These are phyloP conservation scores for Drosophila watanabei DNA, from an alignment of 1,140 invertebrate species.

Conservation along the genomic window DNA sequence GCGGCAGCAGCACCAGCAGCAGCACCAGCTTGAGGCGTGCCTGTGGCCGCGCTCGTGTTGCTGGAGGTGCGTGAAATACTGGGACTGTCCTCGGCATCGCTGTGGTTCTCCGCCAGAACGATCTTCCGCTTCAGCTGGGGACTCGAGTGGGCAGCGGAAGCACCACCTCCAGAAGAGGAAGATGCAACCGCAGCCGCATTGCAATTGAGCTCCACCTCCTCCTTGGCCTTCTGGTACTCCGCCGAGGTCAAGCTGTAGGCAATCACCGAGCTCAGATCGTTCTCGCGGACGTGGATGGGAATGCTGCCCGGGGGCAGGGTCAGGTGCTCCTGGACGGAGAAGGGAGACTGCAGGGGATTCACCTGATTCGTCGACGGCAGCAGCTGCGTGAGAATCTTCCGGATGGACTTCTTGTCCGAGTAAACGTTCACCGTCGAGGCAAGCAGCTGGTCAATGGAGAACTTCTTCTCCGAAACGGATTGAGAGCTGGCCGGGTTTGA, in stretches of 20 bases:
- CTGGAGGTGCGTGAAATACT: constrained; percentile 39
- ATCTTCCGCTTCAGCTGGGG: constrained; percentile 66
- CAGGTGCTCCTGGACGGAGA: constrained; percentile 89
- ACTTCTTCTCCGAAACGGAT: constrained; percentile 54
- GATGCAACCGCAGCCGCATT: constrained; percentile 6
- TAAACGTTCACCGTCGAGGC: constrained; percentile 57
- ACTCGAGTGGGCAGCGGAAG: constrained; percentile 53
- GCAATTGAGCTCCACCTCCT: constrained; percentile 31
- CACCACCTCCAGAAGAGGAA: neutral
- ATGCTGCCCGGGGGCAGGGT: constrained; percentile 87
- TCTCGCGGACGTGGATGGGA: constrained; percentile 93
- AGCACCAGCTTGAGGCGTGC: neutral
- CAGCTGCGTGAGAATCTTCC: constrained; percentile 89
- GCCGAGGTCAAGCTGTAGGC: constrained; percentile 92
- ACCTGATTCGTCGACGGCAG: constrained; percentile 87
- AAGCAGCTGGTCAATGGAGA: constrained; percentile 66
- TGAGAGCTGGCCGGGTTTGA: neutral
- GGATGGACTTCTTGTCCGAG: constrained; percentile 89
- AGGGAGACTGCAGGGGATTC: constrained; percentile 87
- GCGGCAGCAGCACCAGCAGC: neutral
- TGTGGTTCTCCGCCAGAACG: constrained; percentile 45
- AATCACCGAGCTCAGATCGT: constrained; percentile 95
- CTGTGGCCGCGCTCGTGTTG: constrained; percentile 21
- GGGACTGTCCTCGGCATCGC: constrained; percentile 57
- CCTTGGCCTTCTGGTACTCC: constrained; percentile 89